These are phyloP conservation scores for Blastobasis adustella DNA, from an alignment of 2,888 invertebrate genomes.

Conservation along the genomic window DNA sequence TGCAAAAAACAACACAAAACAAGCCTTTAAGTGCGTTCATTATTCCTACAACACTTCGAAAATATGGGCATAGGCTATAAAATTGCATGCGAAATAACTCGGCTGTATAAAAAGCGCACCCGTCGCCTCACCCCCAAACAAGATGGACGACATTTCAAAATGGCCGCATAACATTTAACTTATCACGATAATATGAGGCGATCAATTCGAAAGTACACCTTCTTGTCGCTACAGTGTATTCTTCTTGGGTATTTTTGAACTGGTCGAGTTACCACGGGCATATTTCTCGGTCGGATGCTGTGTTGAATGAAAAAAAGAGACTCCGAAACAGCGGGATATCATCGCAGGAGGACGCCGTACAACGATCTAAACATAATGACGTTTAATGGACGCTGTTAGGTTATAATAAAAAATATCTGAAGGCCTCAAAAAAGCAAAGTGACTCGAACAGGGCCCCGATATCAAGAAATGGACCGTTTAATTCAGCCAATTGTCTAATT, in stretches of 20 bases:
- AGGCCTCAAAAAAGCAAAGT: constrained; percentile 15
- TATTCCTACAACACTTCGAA: too few relatives aligned
- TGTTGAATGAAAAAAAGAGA: constrained; percentile 23
- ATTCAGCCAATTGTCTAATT: too few relatives aligned
- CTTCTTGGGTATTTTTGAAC: constrained; percentile 13
- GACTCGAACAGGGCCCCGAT: too few relatives aligned
- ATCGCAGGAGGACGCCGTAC: constrained; percentile 40
- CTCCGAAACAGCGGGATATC: constrained; percentile 45
- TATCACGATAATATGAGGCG: constrained; percentile 27
- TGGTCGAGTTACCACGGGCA: constrained; percentile 19
- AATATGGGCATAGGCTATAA: too few relatives aligned
- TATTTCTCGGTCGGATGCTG: constrained; percentile 19
- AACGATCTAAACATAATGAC: constrained; percentile 57
- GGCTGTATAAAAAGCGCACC: too few relatives aligned
- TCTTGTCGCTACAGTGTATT: constrained; percentile 16
- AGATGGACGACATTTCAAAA: constrained; percentile 14
- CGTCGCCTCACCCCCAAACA: too few relatives aligned
- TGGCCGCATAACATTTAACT: constrained; percentile 17
- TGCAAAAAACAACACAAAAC: too few relatives aligned
- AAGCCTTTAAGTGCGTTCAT: too few relatives aligned
- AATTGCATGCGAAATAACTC: too few relatives aligned
- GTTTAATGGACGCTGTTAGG: constrained; percentile 56
- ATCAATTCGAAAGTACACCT: constrained; percentile 26
- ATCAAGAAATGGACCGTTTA: too few relatives aligned
- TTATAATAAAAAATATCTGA: constrained; percentile 31